Percentiles rank a stretch among this genome's conserved stretches.
These are phyloP conservation scores for Drosophila suboccidentalis DNA, from an alignment of 2,888 invertebrate species.

Conservation along the genomic window DNA sequence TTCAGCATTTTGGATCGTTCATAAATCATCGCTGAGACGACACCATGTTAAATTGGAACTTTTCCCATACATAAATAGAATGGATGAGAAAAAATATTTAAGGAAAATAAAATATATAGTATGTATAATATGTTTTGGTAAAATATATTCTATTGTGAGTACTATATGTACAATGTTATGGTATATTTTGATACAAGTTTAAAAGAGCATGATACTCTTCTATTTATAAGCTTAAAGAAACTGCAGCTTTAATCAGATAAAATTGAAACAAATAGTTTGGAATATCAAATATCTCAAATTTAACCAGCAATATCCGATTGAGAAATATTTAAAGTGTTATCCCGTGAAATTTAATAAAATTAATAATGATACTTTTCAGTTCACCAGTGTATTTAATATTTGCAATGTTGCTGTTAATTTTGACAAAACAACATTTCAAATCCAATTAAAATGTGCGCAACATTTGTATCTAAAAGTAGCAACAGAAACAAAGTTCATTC, in stretches of 20 bases:
- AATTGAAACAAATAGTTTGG: background rate
- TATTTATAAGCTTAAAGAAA: background rate
- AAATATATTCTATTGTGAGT: background rate
- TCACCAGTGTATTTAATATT: slow-evolving; percentile 1
- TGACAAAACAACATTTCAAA: background rate
- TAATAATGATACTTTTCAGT: background rate
- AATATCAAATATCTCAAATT: background rate
- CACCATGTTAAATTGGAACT: slow-evolving; percentile 83
- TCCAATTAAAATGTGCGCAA: slow-evolving; percentile 40
- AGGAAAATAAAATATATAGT: slow-evolving; percentile 36
- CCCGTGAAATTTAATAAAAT: background rate
- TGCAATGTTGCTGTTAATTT: slow-evolving; percentile 13
- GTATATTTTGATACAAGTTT: background rate
- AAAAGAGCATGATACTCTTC: background rate
- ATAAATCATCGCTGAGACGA: slow-evolving; percentile 82
- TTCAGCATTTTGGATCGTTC: slow-evolving; percentile 70
- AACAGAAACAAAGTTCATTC: slow-evolving; percentile 38
- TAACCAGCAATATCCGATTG: background rate
- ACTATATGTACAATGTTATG: background rate
- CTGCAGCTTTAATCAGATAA: background rate
- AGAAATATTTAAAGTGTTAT: background rate
- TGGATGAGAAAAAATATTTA: slow-evolving; percentile 36
- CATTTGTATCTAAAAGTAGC: slow-evolving; percentile 47
- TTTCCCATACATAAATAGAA: slow-evolving; percentile 81
- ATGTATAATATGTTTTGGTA: slow-evolving; percentile 12